Conservation (phyloP, 1,140 invertebrate species). For the Rhyacophila brunnea region DNA sequence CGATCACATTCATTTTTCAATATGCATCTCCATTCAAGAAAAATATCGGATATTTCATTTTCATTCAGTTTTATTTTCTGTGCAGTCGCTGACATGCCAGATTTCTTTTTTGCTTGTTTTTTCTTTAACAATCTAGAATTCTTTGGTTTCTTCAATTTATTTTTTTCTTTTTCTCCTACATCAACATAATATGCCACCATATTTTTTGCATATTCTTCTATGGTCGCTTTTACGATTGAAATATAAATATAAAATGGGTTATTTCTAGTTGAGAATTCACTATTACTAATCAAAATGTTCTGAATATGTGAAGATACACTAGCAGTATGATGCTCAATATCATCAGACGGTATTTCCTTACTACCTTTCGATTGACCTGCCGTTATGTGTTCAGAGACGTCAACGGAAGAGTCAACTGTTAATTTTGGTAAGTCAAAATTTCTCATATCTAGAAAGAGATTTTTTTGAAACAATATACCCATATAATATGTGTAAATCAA, state of each 20-base stretch:
- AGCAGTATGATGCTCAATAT: too few relatives aligned
- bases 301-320: background rate
- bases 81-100: too few relatives aligned
- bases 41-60: background rate
- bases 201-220: constrained; percentile 2
- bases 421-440: constrained; percentile 4
- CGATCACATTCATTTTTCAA: constrained; percentile 5
- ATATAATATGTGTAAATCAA: constrained; percentile 10
- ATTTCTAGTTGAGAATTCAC: background rate
- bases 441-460: background rate
- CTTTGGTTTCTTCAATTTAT: background rate
- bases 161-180: constrained; percentile 4
- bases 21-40: constrained; percentile 5
- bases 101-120: background rate
- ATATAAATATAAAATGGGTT: constrained; percentile 10
- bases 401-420: background rate
- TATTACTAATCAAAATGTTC: constrained; percentile 3
- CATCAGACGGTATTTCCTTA: too few relatives aligned
- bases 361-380: too few relatives aligned
- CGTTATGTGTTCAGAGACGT: background rate
- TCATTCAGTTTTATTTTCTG: background rate
- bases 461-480: constrained; percentile 4
- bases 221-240: background rate
- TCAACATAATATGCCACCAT: constrained; percentile 3
- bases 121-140: background rate